Evolutionary conservation across 2,113 vertebrate genomes (phyloP).

Genomic region (Antigone vipio): DNA sequence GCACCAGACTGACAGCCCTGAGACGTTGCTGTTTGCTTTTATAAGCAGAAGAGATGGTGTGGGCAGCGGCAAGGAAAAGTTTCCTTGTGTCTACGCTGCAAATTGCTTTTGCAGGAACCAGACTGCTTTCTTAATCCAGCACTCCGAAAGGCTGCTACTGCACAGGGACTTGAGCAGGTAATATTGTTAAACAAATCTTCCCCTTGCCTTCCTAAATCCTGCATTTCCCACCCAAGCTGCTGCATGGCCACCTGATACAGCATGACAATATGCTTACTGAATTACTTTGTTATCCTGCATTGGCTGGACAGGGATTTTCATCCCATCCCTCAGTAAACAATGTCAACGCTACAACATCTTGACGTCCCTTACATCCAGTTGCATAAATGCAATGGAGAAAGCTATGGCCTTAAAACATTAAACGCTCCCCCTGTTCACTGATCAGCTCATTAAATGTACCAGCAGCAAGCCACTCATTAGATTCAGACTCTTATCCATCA

Average conservation of each 20-base stretch:
- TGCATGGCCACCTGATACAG: not conserved
- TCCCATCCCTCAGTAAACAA: not conserved
- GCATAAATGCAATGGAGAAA: not conserved
- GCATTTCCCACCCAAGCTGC: not conserved
- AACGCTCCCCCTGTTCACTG: not conserved
- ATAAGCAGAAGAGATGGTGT: not conserved
- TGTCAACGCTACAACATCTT: not conserved
- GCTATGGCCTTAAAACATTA: not conserved
- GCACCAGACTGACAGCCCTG: not conserved
- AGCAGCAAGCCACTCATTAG: slow-evolving; percentile 67
- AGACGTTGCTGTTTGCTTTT: not conserved
- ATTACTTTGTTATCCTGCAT: not conserved
- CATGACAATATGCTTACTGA: not conserved
- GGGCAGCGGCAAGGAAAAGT: not conserved
- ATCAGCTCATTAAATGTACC: slow-evolving; percentile 67
- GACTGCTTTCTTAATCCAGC: not conserved
- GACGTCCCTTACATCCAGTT: not conserved
- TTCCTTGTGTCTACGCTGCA: not conserved
- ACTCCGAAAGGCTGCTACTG: not conserved
- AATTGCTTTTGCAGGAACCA: not conserved
- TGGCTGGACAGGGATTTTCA: not conserved
- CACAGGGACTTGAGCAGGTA: not conserved
- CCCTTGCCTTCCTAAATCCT: not conserved
- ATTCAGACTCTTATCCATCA: slow-evolving; percentile 58
- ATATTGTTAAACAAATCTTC: not conserved